Evolutionary conservation across 1,140 invertebrate genomes (phyloP).

Genomic region (Drosophila leontia): DNA sequence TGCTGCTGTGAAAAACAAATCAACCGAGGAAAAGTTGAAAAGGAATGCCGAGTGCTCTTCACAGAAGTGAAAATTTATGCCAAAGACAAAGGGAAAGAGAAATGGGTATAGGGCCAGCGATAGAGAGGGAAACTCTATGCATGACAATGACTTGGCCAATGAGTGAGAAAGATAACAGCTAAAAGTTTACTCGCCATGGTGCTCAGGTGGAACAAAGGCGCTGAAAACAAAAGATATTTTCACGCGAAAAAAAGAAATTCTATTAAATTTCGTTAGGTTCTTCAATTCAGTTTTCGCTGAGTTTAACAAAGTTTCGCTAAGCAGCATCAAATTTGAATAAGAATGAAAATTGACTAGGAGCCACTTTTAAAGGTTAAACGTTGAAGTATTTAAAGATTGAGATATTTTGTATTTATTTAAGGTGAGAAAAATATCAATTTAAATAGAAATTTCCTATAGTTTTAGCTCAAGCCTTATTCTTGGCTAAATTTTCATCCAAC

Average conservation of each 20-base stretch:
- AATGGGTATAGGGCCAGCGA: neutral
- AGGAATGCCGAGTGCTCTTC: conserved; percentile 1
- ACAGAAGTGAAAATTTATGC: conserved; percentile 49
- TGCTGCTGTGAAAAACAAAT: conserved; percentile 29
- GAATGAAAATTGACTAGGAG: conserved; percentile 22
- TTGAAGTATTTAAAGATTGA: no score
- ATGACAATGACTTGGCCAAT: conserved; percentile 61
- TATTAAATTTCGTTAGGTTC: conserved; percentile 29
- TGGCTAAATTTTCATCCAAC: neutral
- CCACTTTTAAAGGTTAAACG: conserved; percentile 3
- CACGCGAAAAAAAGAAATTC: conserved; percentile 25
- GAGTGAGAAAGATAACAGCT: conserved; percentile 44
- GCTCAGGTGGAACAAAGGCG: conserved; percentile 52
- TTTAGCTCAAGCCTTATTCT: no score
- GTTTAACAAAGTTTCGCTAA: conserved; percentile 29
- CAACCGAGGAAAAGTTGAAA: conserved; percentile 12
- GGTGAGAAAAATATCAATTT: neutral
- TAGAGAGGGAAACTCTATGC: conserved; percentile 50
- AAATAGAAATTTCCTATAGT: no score
- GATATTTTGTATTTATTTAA: neutral
- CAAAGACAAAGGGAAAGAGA: conserved; percentile 15
- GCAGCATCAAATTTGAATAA: conserved; percentile 37
- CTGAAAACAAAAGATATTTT: conserved; percentile 38
- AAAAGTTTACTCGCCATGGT: conserved; percentile 30
- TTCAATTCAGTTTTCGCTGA: conserved; percentile 28